These are phyloP conservation scores for Dryoscopus gambensis DNA, from an alignment of 2,113 vertebrate genomes.

Conservation along the genomic window DNA sequence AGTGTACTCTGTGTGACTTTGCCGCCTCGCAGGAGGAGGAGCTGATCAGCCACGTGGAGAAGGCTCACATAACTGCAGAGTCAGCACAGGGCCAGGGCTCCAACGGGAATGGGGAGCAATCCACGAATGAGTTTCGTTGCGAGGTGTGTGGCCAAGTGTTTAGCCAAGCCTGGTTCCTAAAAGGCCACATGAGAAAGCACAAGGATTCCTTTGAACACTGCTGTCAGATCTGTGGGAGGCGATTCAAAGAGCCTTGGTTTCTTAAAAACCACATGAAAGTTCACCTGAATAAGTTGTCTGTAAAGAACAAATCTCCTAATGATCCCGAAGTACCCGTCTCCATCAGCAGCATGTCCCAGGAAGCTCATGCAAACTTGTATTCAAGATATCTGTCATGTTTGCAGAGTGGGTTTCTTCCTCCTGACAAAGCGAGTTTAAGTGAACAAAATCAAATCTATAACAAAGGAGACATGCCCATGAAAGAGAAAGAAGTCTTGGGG, in stretches of 20 bases:
- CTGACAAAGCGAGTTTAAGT: conserved; percentile 85
- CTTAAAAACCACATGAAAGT: conserved; percentile 99
- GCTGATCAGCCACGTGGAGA: conserved; percentile 95
- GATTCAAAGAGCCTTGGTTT: conserved; percentile 99
- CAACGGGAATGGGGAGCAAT: conserved; percentile 78
- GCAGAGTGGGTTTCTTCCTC: conserved; percentile 91
- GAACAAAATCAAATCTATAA: conserved; percentile 89
- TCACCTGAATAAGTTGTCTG: conserved; percentile 95
- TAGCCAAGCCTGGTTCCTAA: conserved; percentile 99
- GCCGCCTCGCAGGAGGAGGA: conserved; percentile 96
- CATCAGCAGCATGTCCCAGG: conserved; percentile 89
- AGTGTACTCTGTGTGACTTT: conserved; percentile 96
- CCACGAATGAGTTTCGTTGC: conserved; percentile 91
- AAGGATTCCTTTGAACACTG: conserved; percentile 99
- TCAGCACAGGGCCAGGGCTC: conserved; percentile 86
- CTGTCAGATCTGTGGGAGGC: conserved; percentile 96
- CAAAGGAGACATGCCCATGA: conserved; percentile 89
- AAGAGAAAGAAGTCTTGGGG: conserved; percentile 94
- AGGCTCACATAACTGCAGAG: conserved; percentile 97
- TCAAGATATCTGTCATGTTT: conserved; percentile 96
- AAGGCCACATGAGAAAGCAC: conserved; percentile 99
- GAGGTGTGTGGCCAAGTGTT: conserved; percentile 97
- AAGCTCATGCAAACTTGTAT: conserved; percentile 93
- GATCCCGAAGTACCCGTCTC: conserved; percentile 79
- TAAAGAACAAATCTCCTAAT: conserved; percentile 89